A percentile compares a stretch with the other conserved stretches of the same genome.
Conservation (phyloP, 2,797 vertebrate species). For the Amazona finschi region DNA sequence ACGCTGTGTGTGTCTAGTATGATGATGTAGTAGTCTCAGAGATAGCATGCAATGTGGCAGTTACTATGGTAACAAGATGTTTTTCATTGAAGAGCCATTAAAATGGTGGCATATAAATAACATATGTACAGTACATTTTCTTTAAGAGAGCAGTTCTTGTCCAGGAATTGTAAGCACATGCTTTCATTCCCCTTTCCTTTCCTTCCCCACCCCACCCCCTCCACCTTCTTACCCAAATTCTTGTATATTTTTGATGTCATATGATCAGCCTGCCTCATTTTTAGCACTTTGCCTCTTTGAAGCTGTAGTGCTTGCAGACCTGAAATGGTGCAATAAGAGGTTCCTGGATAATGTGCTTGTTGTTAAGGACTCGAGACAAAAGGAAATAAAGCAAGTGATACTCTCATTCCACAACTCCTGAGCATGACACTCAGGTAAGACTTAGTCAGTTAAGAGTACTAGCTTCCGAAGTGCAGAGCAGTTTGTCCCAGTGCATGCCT, state of each 20-base stretch:
- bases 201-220: background rate
- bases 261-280: slow-evolving; percentile 43
- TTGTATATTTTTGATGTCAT: slow-evolving; percentile 60
- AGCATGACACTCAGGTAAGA: background rate
- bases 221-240: background rate
- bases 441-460: background rate
- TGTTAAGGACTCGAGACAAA: slow-evolving; percentile 41
- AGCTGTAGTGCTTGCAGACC: slow-evolving; percentile 38
- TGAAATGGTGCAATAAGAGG: slow-evolving; percentile 13
- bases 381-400: slow-evolving; percentile 27
- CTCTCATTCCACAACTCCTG: background rate
- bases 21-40: slow-evolving; percentile 64
- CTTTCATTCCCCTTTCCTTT: slow-evolving; percentile 29
- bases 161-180: slow-evolving; percentile 55
- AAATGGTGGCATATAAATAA: slow-evolving; percentile 77
- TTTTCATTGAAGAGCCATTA: slow-evolving; percentile 74
- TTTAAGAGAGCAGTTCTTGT: slow-evolving; percentile 61
- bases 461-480: background rate
- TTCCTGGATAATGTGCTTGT: background rate
- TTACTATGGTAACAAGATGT: slow-evolving; percentile 77
- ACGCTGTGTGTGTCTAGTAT: slow-evolving; percentile 49
- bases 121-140: slow-evolving; percentile 72
- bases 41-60: slow-evolving; percentile 64
- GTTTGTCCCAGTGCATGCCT: background rate
- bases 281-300: slow-evolving; percentile 54